A percentile compares a stretch with the other conserved stretches of the same genome.
Evolutionary conservation across 2,888 invertebrate species (phyloP).

Genomic region (Xanthia icteritia): DNA sequence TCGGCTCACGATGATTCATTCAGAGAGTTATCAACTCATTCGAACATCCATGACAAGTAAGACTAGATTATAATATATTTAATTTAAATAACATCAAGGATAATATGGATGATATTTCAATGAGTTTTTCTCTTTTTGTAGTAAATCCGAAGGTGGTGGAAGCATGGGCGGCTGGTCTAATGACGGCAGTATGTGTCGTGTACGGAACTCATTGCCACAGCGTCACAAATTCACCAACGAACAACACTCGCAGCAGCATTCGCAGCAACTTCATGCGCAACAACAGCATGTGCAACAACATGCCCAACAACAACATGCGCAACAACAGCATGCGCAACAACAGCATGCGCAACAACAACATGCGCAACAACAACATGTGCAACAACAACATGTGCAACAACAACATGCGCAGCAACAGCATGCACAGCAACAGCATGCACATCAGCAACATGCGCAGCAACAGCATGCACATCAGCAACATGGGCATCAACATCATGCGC

Average conservation of each 20-base stretch:
- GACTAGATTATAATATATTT: slow-evolving; percentile 53
- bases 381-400: slow-evolving; percentile 42
- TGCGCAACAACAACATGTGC: slow-evolving; percentile 41
- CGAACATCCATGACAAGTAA: slow-evolving; percentile 87
- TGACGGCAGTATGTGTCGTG: slow-evolving; percentile 86
- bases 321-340: slow-evolving; percentile 45
- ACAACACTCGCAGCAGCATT: slow-evolving; percentile 82
- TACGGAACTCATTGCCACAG: slow-evolving; percentile 84
- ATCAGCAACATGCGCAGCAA: slow-evolving; percentile 12
- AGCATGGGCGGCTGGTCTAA: slow-evolving; percentile 87
- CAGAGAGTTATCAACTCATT: slow-evolving; percentile 81
- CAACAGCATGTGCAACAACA: slow-evolving; percentile 55
- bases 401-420: slow-evolving; percentile 50
- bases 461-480: slow-evolving; percentile 54
- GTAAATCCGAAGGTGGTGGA: slow-evolving; percentile 87
- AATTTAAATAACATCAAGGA: neutral
- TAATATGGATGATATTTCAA: neutral
- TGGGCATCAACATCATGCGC: slow-evolving; percentile 35
- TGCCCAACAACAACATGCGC: slow-evolving; percentile 46
- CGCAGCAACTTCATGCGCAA: slow-evolving; percentile 75
- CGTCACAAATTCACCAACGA: slow-evolving; percentile 88
- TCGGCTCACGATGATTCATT: slow-evolving; percentile 81
- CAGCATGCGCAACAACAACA: slow-evolving; percentile 50
- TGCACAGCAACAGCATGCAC: slow-evolving; percentile 21
- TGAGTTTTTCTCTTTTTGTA: slow-evolving; percentile 56